Percentiles rank a stretch among this genome's conserved stretches.
phyloP scores from a whole-genome alignment of 2,797 vertebrate species.

The Lemur catta region DNA sequence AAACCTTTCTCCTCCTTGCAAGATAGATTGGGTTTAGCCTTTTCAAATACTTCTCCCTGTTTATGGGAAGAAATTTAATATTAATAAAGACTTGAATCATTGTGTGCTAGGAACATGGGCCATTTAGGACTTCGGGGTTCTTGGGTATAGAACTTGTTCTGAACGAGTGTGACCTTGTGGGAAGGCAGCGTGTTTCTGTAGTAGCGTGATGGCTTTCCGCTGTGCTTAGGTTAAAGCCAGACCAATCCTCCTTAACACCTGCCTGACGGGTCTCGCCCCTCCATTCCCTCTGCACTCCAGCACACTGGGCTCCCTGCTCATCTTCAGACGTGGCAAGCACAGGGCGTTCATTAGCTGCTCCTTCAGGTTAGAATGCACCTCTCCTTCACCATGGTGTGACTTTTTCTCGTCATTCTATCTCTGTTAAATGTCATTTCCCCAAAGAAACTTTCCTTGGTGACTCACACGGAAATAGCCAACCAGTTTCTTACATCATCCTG shows the following conservation, averaged over 20 bases:
- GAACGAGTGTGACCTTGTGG: not conserved
- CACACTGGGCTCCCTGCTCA: not conserved
- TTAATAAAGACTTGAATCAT: not conserved
- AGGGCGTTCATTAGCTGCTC: not conserved
- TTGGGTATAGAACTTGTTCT: not conserved
- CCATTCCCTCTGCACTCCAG: not conserved
- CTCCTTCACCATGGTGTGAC: not conserved
- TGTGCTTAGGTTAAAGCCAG: not conserved
- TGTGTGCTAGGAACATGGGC: not conserved
- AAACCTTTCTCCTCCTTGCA: not conserved
- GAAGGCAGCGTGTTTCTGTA: not conserved
- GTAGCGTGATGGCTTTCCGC: not conserved
- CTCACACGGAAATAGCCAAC: not conserved
- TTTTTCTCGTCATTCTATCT: not conserved
- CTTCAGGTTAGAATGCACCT: not conserved
- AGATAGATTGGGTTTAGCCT: not conserved
- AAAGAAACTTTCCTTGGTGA: not conserved
- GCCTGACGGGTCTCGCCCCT: fast-evolving
- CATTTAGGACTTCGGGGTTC: not conserved
- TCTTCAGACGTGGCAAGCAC: not conserved
- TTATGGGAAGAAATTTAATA: not conserved
- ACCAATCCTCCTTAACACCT: not conserved
- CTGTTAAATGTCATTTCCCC: not conserved
- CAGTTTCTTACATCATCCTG: not conserved
- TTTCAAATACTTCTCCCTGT: not conserved